Conservation (phyloP, 2,113 vertebrate genomes). For the Petromus typicus region DNA sequence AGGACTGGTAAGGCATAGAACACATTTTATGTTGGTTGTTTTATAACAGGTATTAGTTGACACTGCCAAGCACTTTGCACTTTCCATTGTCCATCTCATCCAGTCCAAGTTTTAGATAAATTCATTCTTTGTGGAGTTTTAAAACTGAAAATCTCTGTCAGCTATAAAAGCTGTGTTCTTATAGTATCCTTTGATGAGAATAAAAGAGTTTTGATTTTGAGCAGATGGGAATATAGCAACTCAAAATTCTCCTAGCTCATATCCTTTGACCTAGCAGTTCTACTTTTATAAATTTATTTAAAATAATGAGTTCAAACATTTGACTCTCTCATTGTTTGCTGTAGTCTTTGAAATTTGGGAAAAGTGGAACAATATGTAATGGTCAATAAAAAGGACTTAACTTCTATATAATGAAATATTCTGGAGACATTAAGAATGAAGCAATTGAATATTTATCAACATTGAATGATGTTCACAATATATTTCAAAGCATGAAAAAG, state of each 20-base stretch:
- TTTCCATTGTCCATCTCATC: slow-evolving; percentile 45
- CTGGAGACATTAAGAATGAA: slow-evolving; percentile 59
- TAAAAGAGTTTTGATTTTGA: slow-evolving; percentile 51
- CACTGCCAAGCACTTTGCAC: not conserved
- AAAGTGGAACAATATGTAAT: slow-evolving; percentile 19
- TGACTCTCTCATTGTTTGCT: slow-evolving; percentile 33
- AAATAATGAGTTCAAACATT: slow-evolving; percentile 42
- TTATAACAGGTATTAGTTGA: slow-evolving; percentile 27
- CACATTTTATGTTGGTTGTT: slow-evolving; percentile 24
- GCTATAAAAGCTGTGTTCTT: slow-evolving; percentile 5
- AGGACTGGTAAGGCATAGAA: slow-evolving; percentile 4
- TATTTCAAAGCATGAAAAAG: slow-evolving; percentile 63
- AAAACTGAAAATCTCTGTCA: slow-evolving; percentile 44
- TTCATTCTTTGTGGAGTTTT: slow-evolving; percentile 22
- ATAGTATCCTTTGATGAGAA: slow-evolving; percentile 7
- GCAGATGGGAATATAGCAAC: not conserved
- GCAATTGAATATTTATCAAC: slow-evolving; percentile 52
- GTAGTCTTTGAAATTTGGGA: slow-evolving; percentile 32
- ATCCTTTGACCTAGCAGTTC: slow-evolving; percentile 44
- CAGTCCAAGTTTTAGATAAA: slow-evolving; percentile 49
- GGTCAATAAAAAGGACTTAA: slow-evolving; percentile 33
- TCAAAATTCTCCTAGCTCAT: slow-evolving; percentile 58
- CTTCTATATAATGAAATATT: slow-evolving; percentile 42
- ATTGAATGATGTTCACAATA: slow-evolving; percentile 48
- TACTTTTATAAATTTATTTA: slow-evolving; percentile 52